Evolutionary conservation across 2,797 vertebrate genomes (phyloP).

Genomic region (Amniataba percoides): DNA sequence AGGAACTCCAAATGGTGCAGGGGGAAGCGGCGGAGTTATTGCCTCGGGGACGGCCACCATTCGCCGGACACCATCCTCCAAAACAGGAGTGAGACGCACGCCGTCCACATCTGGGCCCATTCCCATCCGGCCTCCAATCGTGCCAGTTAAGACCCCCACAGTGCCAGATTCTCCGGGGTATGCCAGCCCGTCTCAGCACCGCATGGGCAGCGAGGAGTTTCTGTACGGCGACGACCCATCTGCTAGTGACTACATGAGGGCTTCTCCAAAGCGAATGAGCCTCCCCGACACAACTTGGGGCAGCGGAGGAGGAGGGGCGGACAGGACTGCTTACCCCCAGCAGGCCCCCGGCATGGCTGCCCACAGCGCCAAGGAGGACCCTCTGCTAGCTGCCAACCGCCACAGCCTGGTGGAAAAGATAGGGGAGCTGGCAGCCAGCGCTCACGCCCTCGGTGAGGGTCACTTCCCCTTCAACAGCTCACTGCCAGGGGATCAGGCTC

Average conservation of each 20-base stretch:
- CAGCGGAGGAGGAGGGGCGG: conserved; percentile 68
- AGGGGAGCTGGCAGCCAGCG: conserved; percentile 94
- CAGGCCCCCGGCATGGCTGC: conserved; percentile 60
- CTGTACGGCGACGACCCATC: conserved; percentile 87
- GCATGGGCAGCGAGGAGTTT: conserved; percentile 86
- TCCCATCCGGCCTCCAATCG: conserved; percentile 95
- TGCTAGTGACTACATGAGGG: conserved; percentile 87
- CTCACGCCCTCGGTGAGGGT: conserved; percentile 93
- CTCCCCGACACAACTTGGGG: conserved; percentile 92
- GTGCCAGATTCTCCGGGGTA: conserved; percentile 91
- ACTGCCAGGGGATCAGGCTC: conserved; percentile 44
- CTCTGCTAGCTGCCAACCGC: conserved; percentile 93
- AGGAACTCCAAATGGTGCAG: conserved; percentile 79
- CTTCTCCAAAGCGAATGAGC: conserved; percentile 93
- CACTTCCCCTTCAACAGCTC: conserved; percentile 92
- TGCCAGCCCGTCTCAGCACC: conserved; percentile 71
- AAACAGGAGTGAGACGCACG: conserved; percentile 93
- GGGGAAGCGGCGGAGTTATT: conserved; percentile 66
- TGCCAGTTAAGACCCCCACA: conserved; percentile 94
- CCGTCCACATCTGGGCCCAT: conserved; percentile 95
- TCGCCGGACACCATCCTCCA: conserved; percentile 95
- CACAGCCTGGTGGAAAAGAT: conserved; percentile 99
- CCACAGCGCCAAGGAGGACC: conserved; percentile 86
- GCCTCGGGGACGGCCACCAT: conserved; percentile 96
- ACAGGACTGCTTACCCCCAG: conserved; percentile 83